A percentile compares a stretch with the other conserved stretches of the same genome.
phyloP scores from a whole-genome alignment of 1,140 invertebrate genomes.

The Micrasema minimum region DNA sequence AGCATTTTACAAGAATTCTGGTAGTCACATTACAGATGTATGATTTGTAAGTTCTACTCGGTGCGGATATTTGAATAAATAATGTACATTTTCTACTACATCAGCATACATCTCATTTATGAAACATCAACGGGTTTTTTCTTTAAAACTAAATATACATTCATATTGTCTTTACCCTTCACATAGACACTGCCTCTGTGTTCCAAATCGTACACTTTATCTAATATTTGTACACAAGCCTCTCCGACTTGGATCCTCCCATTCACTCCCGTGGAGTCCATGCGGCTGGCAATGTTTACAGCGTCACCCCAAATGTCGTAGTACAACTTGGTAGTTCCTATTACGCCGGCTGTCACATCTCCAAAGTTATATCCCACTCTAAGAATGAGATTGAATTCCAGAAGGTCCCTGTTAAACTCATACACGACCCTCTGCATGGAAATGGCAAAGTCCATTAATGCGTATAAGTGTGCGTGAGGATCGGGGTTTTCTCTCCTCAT shows the following conservation, averaged over 20 bases:
- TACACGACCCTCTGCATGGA: constrained; percentile 88
- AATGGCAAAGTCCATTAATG: constrained; percentile 88
- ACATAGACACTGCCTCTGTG: constrained; percentile 89
- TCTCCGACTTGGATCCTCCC: constrained; percentile 89
- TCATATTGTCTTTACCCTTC: constrained; percentile 96
- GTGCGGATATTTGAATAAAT: too few species aligned
- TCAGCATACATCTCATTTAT: constrained; percentile 26
- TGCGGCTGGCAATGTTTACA: constrained; percentile 95
- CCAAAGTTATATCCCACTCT: constrained; percentile 86
- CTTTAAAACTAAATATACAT: constrained; percentile 80
- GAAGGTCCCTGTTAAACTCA: constrained; percentile 87
- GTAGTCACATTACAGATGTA: neutral
- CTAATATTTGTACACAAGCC: constrained; percentile 75
- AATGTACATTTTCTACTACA: too few species aligned
- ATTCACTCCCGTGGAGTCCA: constrained; percentile 92
- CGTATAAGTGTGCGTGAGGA: constrained; percentile 82
- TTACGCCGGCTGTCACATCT: constrained; percentile 94
- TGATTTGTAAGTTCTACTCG: too few species aligned
- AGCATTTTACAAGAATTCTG: constrained; percentile 31
- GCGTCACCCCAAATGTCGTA: constrained; percentile 99
- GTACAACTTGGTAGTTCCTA: constrained; percentile 94
- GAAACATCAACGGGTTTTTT: constrained; percentile 58
- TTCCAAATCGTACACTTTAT: constrained; percentile 81
- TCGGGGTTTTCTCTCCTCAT: constrained; percentile 71
- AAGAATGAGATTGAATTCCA: constrained; percentile 93